phyloP scores from a whole-genome alignment of 2,888 invertebrate genomes.

The Stictocephala bisonia region DNA sequence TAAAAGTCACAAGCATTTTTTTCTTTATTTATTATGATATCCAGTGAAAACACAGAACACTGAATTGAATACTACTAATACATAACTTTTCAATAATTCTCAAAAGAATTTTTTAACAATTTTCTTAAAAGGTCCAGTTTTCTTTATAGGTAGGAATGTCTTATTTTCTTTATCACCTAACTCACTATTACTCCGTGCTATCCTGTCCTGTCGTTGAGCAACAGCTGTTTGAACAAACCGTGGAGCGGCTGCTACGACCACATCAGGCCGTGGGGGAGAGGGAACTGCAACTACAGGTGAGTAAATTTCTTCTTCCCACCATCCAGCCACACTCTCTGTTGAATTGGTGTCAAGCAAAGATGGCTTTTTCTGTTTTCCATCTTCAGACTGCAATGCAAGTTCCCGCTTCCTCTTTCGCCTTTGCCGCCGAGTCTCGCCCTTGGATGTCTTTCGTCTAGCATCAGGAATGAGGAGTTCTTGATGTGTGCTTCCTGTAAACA shows the following conservation, averaged over 20 bases:
- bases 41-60: no score
- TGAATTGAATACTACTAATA: no score
- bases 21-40: neutral
- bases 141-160: constrained; percentile 64
- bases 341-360: constrained; percentile 26
- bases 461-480: constrained; percentile 71
- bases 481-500: constrained; percentile 64
- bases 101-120: constrained; percentile 84
- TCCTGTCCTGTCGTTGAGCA: constrained; percentile 27
- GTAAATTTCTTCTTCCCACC: constrained; percentile 29
- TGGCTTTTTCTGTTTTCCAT: neutral
- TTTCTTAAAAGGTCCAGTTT: constrained; percentile 77
- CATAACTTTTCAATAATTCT: constrained; percentile 61
- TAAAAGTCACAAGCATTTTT: neutral
- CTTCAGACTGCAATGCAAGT: neutral
- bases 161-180: constrained; percentile 53
- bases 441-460: constrained; percentile 62
- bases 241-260: neutral
- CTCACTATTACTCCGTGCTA: constrained; percentile 7
- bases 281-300: neutral
- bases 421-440: constrained; percentile 65
- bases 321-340: constrained; percentile 15
- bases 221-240: constrained; percentile 39
- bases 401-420: constrained; percentile 64
- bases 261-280: neutral